Evolutionary conservation across 2,797 vertebrate genomes (phyloP).

Genomic region (Syngnathus rostellatus): DNA sequence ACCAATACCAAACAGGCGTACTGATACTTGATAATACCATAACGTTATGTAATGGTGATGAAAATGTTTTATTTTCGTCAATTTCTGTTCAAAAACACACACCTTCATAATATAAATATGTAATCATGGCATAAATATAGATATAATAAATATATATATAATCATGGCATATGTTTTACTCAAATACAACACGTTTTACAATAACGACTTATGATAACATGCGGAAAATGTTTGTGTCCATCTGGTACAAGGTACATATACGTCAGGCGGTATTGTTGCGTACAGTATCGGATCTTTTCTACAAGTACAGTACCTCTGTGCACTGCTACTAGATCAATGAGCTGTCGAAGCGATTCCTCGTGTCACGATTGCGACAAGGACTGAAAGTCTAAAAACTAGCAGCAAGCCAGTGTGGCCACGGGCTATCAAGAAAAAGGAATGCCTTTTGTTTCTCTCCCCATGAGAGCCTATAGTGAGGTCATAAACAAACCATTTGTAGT

Average conservation of each 20-base stretch:
- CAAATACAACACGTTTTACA: too few relatives aligned
- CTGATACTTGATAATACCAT: too few relatives aligned
- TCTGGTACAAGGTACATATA: not conserved
- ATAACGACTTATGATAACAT: too few relatives aligned
- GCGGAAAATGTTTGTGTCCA: too few relatives aligned
- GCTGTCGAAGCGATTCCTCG: constrained; percentile 33
- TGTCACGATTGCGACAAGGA: constrained; percentile 12
- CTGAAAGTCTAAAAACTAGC: constrained; percentile 25
- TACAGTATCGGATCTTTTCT: not conserved
- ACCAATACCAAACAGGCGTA: too few relatives aligned
- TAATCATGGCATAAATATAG: too few relatives aligned
- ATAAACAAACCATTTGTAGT: constrained; percentile 53
- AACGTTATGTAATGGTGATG: too few relatives aligned
- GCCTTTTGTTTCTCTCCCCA: constrained; percentile 36
- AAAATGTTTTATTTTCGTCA: too few relatives aligned
- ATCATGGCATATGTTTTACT: too few relatives aligned
- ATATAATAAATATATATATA: too few relatives aligned
- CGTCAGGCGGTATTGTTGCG: not conserved
- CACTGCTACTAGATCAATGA: constrained; percentile 8
- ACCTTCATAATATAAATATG: too few relatives aligned
- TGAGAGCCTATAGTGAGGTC: constrained; percentile 30
- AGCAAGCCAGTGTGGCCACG: constrained; percentile 27
- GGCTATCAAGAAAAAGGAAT: constrained; percentile 42
- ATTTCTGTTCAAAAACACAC: too few relatives aligned
- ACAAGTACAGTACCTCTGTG: not conserved